A percentile compares a stretch with the other conserved stretches of the same genome.
Conservation (phyloP, 2,113 vertebrate species). For the Pelobates fuscus region DNA sequence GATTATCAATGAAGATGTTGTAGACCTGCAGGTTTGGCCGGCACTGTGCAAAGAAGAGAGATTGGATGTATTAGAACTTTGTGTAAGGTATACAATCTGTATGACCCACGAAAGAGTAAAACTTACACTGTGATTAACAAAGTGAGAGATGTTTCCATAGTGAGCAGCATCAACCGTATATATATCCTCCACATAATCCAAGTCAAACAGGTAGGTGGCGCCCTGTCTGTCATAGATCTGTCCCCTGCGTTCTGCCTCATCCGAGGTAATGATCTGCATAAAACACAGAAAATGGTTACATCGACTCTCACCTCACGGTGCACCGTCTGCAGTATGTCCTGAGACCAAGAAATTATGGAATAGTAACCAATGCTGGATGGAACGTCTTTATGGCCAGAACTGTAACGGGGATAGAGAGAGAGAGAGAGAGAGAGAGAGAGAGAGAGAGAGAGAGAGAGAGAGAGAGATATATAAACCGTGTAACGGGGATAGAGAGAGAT, state of each 20-base stretch:
- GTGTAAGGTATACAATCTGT: too few relatives aligned
- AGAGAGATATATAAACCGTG: background rate
- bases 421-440: background rate
- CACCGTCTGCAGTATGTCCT: too few relatives aligned
- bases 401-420: background rate
- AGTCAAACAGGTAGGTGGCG: conserved; percentile 84
- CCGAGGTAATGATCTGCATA: conserved; percentile 87
- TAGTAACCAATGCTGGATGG: too few relatives aligned
- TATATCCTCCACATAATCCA: conserved; percentile 82
- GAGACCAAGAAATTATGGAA: too few relatives aligned
- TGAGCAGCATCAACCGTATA: conserved; percentile 90
- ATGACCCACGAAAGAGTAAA: too few relatives aligned
- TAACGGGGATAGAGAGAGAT: background rate
- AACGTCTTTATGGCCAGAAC: too few relatives aligned
- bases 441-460: background rate
- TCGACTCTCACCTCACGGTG: too few relatives aligned
- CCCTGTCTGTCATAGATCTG: conserved; percentile 87
- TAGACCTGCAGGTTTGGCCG: conserved; percentile 91
- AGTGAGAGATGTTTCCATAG: conserved; percentile 91
- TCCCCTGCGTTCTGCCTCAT: conserved; percentile 86
- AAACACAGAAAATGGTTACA: too few relatives aligned
- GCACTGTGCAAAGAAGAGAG: conserved; percentile 70
- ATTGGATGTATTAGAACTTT: too few relatives aligned
- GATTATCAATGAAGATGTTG: conserved; percentile 91
- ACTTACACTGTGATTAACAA: conserved; percentile 94